Conservation (phyloP, 2,797 vertebrate species). For the Molossus molossus region DNA sequence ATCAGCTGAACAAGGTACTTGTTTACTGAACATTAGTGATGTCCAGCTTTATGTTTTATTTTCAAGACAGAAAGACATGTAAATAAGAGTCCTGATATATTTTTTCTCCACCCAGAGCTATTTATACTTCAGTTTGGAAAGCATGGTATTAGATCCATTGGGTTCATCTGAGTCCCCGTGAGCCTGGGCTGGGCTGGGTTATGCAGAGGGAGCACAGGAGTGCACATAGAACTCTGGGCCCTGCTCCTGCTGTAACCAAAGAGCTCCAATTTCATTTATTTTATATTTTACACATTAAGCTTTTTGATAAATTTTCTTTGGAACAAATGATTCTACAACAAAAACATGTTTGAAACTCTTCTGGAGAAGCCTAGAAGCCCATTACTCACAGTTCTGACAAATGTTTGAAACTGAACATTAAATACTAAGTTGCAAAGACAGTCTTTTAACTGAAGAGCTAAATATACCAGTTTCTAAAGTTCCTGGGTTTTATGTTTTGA, state of each 20-base stretch:
- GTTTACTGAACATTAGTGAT: conserved; percentile 3
- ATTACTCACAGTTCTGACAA: not conserved
- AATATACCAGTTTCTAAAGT: not conserved
- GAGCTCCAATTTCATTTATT: not conserved
- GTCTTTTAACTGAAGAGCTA: not conserved
- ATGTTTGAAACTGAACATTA: not conserved
- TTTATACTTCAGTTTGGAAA: not conserved
- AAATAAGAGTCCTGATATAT: not conserved
- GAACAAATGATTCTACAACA: not conserved
- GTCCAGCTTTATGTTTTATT: not conserved
- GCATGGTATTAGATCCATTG: not conserved
- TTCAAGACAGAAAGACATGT: conserved; percentile 35
- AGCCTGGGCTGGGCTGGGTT: not conserved
- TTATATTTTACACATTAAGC: not conserved
- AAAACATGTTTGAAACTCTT: not conserved
- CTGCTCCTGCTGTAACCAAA: not conserved
- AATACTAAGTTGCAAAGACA: not conserved
- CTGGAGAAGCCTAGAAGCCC: not conserved
- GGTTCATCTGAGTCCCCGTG: not conserved
- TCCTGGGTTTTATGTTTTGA: conserved; percentile 12
- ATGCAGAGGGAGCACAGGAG: not conserved
- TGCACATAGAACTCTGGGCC: not conserved
- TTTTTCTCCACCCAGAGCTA: not conserved
- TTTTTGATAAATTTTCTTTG: conserved; percentile 41
- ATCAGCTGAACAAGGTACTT: not conserved